These are phyloP conservation scores for Plusia festucae DNA, from an alignment of 2,888 invertebrate species.

Conservation along the genomic window DNA sequence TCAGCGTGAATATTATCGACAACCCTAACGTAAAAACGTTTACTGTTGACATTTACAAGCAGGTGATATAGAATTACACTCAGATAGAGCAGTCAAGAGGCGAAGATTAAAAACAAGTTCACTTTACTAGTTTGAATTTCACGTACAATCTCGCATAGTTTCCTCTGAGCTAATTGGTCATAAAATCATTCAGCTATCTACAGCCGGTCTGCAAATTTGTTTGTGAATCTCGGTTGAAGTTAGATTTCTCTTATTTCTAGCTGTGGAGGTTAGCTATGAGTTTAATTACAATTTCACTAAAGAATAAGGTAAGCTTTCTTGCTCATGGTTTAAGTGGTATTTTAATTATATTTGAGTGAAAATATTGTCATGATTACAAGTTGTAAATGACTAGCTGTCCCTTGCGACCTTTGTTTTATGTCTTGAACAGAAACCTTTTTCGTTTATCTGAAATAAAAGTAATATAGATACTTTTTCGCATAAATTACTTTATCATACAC, in stretches of 20 bases:
- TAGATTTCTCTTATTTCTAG: slow-evolving; percentile 43
- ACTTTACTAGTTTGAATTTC: slow-evolving; percentile 62
- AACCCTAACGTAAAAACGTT: slow-evolving; percentile 31
- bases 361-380: no score
- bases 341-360: no score
- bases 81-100: slow-evolving; percentile 55
- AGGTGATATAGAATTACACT: slow-evolving; percentile 54
- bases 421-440: no score
- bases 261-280: slow-evolving; percentile 20
- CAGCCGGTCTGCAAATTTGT: slow-evolving; percentile 41
- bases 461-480: no score
- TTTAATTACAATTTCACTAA: slow-evolving; percentile 2
- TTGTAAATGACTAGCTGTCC: no score
- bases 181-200: slow-evolving; percentile 54
- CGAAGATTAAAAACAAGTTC: slow-evolving; percentile 66
- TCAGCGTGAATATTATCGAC: background rate
- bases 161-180: slow-evolving; percentile 56
- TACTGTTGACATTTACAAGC: slow-evolving; percentile 63
- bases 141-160: slow-evolving; percentile 52
- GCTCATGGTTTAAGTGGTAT: no score
- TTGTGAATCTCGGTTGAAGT: slow-evolving; percentile 37
- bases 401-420: no score
- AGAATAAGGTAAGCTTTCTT: no score
- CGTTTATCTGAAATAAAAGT: no score
- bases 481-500: no score